Evolutionary conservation across 2,888 invertebrate genomes (phyloP).

Genomic region (Parapristionchus giblindavisi): DNA sequence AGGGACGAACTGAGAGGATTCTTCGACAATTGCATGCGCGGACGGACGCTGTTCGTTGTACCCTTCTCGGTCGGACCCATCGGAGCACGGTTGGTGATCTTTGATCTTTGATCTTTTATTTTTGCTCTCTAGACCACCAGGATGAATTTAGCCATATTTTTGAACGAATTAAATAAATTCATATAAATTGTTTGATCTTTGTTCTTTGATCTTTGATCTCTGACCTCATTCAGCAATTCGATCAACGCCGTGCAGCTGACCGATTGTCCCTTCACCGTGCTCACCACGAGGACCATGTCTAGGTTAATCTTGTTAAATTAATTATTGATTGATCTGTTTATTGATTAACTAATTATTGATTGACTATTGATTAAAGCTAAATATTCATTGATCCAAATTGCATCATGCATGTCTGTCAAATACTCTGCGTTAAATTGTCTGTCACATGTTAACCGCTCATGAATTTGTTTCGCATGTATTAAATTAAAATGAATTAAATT

Average conservation of each 20-base stretch:
- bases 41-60: slow-evolving; percentile 29
- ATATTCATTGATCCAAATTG: background rate
- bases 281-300: slow-evolving; percentile 23
- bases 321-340: no score
- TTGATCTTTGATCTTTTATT: background rate
- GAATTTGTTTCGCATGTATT: no score
- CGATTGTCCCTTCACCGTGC: slow-evolving; percentile 35
- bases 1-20: slow-evolving; percentile 15
- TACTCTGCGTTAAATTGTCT: no score
- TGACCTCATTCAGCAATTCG: slow-evolving; percentile 29
- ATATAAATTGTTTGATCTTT: no score
- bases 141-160: no score
- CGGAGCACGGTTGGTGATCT: slow-evolving; percentile 27
- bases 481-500: no score
- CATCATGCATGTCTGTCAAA: background rate
- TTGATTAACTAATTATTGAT: no score
- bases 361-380: background rate
- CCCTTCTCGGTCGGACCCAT: slow-evolving; percentile 32
- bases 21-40: slow-evolving; percentile 18
- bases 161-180: no score
- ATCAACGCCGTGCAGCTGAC: slow-evolving; percentile 31
- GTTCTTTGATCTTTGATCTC: slow-evolving; percentile 31
- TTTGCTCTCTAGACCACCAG: no score
- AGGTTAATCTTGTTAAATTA: no score
- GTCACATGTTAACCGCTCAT: no score